Percentiles rank a stretch among this genome's conserved stretches.
Conservation (phyloP, 2,113 vertebrate species). For the Labeo rohita region DNA sequence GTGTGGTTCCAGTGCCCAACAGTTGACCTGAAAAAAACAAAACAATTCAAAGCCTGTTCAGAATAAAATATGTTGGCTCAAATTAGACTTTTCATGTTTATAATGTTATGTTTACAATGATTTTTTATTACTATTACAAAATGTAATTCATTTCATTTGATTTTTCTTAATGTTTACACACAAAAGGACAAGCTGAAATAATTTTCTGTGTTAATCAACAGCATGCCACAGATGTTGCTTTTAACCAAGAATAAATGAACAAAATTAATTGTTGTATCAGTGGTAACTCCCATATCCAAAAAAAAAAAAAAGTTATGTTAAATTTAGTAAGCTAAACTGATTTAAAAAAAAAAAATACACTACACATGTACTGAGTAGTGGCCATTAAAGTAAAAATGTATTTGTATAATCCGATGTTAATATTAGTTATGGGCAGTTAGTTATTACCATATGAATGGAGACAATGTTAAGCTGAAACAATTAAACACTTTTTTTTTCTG, state of each 20-base stretch:
- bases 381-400: neutral
- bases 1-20: neutral
- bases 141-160: neutral
- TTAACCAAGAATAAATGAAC: neutral
- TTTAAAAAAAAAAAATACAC: neutral
- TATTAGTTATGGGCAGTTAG: constrained; percentile 8
- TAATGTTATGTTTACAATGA: neutral
- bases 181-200: neutral
- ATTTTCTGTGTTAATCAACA: neutral
- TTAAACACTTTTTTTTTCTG: neutral
- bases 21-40: neutral
- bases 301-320: neutral
- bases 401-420: neutral
- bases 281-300: neutral
- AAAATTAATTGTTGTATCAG: neutral
- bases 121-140: neutral
- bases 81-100: neutral
- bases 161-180: neutral
- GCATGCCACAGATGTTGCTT: neutral
- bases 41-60: neutral
- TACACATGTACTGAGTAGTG: neutral
- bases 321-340: neutral
- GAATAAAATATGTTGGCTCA: neutral
- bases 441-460: neutral
- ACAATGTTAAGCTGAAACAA: neutral